These are phyloP conservation scores for Ephydatia muelleri DNA, from an alignment of 37 sponge, comb jelly and placozoan genomes.

Conservation along the genomic window DNA sequence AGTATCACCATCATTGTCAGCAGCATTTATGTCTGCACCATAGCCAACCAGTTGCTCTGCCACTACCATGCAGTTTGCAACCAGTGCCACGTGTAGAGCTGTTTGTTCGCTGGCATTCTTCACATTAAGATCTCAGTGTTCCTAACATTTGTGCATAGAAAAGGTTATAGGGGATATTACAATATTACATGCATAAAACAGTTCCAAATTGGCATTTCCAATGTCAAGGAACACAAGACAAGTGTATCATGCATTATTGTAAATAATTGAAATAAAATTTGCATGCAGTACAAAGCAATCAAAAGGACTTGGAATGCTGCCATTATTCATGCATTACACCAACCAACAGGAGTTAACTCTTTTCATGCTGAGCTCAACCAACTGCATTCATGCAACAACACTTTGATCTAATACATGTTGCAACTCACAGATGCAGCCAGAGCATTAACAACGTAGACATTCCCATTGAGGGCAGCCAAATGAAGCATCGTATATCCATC, in stretches of 20 bases:
- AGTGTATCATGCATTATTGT: too few species aligned
- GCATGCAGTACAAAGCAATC: too few species aligned
- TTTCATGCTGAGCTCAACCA: too few species aligned
- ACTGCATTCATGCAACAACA: too few species aligned
- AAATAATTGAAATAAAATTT: too few species aligned
- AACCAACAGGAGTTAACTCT: too few species aligned
- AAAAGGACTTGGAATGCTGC: too few species aligned
- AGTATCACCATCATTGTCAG: slow-evolving; percentile 55
- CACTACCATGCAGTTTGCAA: slow-evolving; percentile 24
- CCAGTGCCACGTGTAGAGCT: slow-evolving; percentile 58
- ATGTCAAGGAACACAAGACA: too few species aligned
- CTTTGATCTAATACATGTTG: too few species aligned
- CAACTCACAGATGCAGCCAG: slow-evolving; percentile 19
- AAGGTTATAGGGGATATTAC: neutral
- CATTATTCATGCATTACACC: too few species aligned
- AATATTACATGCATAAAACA: neutral
- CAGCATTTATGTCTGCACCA: slow-evolving; percentile 58
- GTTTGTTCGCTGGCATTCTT: slow-evolving; percentile 21
- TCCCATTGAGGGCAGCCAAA: slow-evolving; percentile 26
- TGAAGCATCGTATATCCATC: slow-evolving; percentile 39
- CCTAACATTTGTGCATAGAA: neutral
- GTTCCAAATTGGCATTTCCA: too few species aligned
- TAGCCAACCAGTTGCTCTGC: slow-evolving; percentile 70
- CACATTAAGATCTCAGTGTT: slow-evolving; percentile 16
- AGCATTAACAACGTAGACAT: neutral